Conservation (phyloP, 2,888 invertebrate species). For the Dorcus hopei region DNA sequence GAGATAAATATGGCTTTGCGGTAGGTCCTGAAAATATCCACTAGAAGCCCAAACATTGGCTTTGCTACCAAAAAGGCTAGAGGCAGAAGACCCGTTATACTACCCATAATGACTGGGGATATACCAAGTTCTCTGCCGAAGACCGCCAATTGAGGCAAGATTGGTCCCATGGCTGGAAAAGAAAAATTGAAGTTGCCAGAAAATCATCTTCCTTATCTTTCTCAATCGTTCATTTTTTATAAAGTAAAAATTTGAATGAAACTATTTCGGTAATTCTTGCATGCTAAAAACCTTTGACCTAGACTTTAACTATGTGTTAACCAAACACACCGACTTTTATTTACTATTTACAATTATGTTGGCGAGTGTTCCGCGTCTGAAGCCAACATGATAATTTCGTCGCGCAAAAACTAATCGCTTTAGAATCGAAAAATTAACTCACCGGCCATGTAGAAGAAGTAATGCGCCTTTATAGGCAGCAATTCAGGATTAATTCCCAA, state of each 20-base stretch:
- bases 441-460: slow-evolving; percentile 86
- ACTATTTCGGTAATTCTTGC: too few species aligned
- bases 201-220: not conserved
- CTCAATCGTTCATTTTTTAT: not conserved
- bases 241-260: not conserved
- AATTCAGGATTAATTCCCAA: slow-evolving; percentile 39
- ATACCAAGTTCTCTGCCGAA: slow-evolving; percentile 77
- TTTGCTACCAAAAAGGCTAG: slow-evolving; percentile 75
- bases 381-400: too few species aligned
- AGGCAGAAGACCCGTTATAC: slow-evolving; percentile 70
- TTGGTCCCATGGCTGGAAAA: slow-evolving; percentile 72
- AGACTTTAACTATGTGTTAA: too few species aligned
- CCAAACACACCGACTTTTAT: too few species aligned
- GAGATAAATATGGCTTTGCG: slow-evolving; percentile 71
- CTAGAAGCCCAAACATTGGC: slow-evolving; percentile 71
- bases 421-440: slow-evolving; percentile 43
- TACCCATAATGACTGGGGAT: slow-evolving; percentile 72
- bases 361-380: too few species aligned
- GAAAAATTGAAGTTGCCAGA: not conserved
- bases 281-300: too few species aligned
- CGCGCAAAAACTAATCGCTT: not conserved
- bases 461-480: slow-evolving; percentile 81
- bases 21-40: slow-evolving; percentile 67
- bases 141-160: slow-evolving; percentile 74
- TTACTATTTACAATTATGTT: too few species aligned